Conservation (phyloP, 2,888 invertebrate genomes). For the Hydraecia micacea region DNA sequence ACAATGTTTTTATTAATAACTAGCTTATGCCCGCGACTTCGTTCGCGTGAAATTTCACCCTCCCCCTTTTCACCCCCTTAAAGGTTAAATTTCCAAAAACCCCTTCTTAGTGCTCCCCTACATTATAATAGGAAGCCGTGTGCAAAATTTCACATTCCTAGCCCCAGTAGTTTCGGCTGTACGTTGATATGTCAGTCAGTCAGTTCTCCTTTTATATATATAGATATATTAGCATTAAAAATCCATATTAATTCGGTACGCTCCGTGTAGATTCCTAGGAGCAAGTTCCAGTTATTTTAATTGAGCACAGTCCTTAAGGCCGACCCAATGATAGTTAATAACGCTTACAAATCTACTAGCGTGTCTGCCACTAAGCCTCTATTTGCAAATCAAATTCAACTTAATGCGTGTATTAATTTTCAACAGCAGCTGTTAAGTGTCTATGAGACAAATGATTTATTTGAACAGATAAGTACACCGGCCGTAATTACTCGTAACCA, state of each 20-base stretch:
- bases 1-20: slow-evolving; percentile 71
- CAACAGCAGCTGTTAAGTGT: slow-evolving; percentile 76
- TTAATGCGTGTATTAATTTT: slow-evolving; percentile 79
- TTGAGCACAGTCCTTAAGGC: slow-evolving; percentile 70
- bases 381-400: slow-evolving; percentile 85
- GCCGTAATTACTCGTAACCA: slow-evolving; percentile 75
- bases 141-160: too few species aligned
- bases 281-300: slow-evolving; percentile 79
- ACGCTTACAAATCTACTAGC: slow-evolving; percentile 71
- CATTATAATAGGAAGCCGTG: too few species aligned
- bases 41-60: too few species aligned
- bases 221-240: slow-evolving; percentile 76
- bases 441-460: slow-evolving; percentile 80
- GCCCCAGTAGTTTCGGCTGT: too few species aligned
- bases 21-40: too few species aligned
- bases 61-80: too few species aligned
- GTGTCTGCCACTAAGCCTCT: slow-evolving; percentile 70
- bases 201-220: too few species aligned
- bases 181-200: too few species aligned
- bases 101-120: too few species aligned
- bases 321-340: slow-evolving; percentile 72
- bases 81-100: too few species aligned
- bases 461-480: slow-evolving; percentile 75
- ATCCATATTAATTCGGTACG: slow-evolving; percentile 67
- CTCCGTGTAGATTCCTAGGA: slow-evolving; percentile 73